Percentiles rank a stretch among this genome's conserved stretches.
Conservation (phyloP, 2,888 invertebrate genomes). For the Andrena chrysosceles region DNA sequence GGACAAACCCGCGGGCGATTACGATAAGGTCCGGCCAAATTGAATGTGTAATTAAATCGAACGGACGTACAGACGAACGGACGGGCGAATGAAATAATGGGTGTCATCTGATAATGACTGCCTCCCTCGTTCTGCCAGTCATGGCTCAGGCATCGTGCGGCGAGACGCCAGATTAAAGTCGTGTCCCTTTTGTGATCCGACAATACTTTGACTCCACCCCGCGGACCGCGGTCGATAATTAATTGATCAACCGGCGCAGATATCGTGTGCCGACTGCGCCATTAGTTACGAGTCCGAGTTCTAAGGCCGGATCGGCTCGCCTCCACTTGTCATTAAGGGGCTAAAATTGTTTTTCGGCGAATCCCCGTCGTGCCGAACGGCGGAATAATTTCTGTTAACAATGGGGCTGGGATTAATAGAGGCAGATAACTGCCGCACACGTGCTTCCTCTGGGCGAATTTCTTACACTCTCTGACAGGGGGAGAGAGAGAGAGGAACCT, state of each 20-base stretch:
- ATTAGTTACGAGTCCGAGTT: slow-evolving; percentile 58
- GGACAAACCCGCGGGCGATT: slow-evolving; percentile 61
- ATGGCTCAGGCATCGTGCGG: slow-evolving; percentile 67
- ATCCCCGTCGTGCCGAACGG: neutral
- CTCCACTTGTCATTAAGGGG: slow-evolving; percentile 48
- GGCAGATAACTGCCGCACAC: neutral
- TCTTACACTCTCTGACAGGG: neutral
- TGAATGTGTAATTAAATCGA: slow-evolving; percentile 80
- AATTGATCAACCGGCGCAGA: slow-evolving; percentile 79
- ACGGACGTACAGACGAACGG: slow-evolving; percentile 64
- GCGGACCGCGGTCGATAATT: slow-evolving; percentile 75
- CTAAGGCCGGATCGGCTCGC: slow-evolving; percentile 32
- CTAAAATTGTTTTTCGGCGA: slow-evolving; percentile 26
- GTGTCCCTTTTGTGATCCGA: slow-evolving; percentile 75
- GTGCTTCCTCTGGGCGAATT: neutral
- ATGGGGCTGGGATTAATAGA: neutral
- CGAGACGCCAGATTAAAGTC: slow-evolving; percentile 73
- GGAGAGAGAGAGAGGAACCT: neutral
- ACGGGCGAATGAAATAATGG: slow-evolving; percentile 77
- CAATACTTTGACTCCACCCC: slow-evolving; percentile 69
- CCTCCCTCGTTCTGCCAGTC: slow-evolving; percentile 76
- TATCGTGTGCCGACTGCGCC: slow-evolving; percentile 69
- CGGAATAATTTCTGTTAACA: neutral
- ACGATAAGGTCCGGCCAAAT: slow-evolving; percentile 72
- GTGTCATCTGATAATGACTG: slow-evolving; percentile 79